phyloP scores from a whole-genome alignment of 2,113 vertebrate species.

The Tangachromis dhanisi region DNA sequence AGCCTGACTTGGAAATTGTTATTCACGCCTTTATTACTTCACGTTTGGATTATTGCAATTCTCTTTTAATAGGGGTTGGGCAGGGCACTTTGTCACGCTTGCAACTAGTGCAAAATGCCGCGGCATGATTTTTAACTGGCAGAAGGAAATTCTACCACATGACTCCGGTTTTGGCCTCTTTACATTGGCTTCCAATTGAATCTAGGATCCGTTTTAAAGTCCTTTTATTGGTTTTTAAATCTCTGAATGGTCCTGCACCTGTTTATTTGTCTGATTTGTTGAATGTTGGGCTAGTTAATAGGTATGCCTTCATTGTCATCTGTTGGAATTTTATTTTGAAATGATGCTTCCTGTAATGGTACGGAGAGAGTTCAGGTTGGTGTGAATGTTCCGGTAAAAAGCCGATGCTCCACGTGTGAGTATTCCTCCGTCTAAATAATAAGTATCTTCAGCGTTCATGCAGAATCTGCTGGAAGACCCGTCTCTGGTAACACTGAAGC shows the following conservation, averaged over 20 bases:
- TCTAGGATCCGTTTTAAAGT: background rate
- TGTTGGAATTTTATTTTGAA: background rate
- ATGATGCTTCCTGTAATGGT: background rate
- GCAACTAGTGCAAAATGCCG: background rate
- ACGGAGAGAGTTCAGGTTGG: background rate
- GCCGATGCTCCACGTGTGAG: background rate
- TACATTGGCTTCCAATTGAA: accelerated
- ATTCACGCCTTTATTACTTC: background rate
- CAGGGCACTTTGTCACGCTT: background rate
- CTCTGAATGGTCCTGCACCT: background rate
- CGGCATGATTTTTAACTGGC: accelerated
- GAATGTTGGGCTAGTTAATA: background rate
- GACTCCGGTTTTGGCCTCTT: background rate
- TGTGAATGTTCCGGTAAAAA: background rate
- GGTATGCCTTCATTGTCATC: background rate
- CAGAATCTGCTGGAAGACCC: no score
- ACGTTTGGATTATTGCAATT: background rate
- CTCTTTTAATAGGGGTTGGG: background rate
- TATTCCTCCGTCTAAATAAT: background rate
- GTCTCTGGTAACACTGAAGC: no score
- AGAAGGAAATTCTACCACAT: background rate
- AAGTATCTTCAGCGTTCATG: no score
- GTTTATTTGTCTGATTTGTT: background rate
- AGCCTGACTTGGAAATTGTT: accelerated
- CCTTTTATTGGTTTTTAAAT: background rate